Conservation (phyloP, 2,797 vertebrate genomes). For the Sebastiscus albofasciatus region DNA sequence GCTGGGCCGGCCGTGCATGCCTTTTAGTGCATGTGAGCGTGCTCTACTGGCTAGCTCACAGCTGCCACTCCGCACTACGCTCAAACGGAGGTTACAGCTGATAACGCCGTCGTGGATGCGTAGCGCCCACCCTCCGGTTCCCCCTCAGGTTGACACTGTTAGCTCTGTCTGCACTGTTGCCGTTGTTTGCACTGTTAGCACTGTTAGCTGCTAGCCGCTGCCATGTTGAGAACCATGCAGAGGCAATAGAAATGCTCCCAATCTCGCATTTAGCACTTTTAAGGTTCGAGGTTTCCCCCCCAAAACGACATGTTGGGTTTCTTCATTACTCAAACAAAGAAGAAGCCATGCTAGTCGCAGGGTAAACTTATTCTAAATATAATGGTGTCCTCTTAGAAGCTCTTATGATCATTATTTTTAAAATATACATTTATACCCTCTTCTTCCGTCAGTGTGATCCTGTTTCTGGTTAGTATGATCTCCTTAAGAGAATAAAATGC, state of each 20-base stretch:
- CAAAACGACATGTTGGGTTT: background rate
- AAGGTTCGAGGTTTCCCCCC: background rate
- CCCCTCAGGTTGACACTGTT: background rate
- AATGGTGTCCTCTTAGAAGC: background rate
- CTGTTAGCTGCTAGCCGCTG: background rate
- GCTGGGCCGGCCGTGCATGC: background rate
- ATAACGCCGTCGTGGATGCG: background rate
- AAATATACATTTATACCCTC: background rate
- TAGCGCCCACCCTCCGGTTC: background rate
- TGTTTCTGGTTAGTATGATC: background rate
- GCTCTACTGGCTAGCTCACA: background rate
- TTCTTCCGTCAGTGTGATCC: background rate
- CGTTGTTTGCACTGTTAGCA: background rate
- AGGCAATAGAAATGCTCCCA: background rate
- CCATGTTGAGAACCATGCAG: background rate
- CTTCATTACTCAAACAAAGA: background rate
- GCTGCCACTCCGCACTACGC: background rate
- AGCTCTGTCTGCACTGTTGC: background rate
- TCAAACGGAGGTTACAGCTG: background rate
- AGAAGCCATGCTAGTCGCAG: background rate
- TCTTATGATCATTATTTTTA: too few species aligned
- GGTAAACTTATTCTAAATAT: too few species aligned
- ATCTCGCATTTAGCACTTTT: background rate
- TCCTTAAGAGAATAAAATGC: background rate
- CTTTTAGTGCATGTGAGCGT: background rate